Percentiles rank a stretch among this genome's conserved stretches.
These are phyloP conservation scores for Ibycter americanus DNA, from an alignment of 2,797 vertebrate genomes.

Conservation along the genomic window DNA sequence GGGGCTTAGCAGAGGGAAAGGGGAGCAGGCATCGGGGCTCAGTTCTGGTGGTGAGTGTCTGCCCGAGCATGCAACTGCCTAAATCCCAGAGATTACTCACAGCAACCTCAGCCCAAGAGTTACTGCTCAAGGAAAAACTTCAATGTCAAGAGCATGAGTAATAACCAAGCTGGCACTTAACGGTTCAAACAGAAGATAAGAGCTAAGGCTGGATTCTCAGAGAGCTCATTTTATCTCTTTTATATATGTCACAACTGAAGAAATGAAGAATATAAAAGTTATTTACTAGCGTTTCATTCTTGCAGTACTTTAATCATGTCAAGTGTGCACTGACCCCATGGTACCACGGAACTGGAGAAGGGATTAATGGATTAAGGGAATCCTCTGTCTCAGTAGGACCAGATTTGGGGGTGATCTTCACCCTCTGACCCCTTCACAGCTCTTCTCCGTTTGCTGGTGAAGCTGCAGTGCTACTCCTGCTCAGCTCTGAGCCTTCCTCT, in stretches of 20 bases:
- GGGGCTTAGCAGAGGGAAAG: not conserved
- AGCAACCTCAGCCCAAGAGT: conserved; percentile 54
- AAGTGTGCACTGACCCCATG: conserved; percentile 24
- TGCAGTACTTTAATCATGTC: conserved; percentile 58
- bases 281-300: conserved; percentile 46
- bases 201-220: conserved; percentile 57
- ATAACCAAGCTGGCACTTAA: conserved; percentile 69
- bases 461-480: not conserved
- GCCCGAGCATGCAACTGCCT: conserved; percentile 52
- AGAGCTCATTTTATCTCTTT: conserved; percentile 65
- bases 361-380: conserved; percentile 59
- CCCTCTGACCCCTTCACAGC: conserved; percentile 29
- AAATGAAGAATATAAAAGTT: conserved; percentile 71
- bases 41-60: conserved; percentile 11
- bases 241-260: conserved; percentile 70
- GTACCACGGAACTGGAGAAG: conserved; percentile 40
- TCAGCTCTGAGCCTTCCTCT: not conserved
- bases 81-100: conserved; percentile 63
- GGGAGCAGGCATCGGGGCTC: not conserved
- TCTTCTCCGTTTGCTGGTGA: not conserved
- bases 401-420: conserved; percentile 61
- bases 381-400: conserved; percentile 36
- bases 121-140: conserved; percentile 66
- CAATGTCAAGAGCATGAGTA: conserved; percentile 68
- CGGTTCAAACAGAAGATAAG: conserved; percentile 71